phyloP scores from a whole-genome alignment of 2,888 invertebrate species.

The Candidula unifasciata region DNA sequence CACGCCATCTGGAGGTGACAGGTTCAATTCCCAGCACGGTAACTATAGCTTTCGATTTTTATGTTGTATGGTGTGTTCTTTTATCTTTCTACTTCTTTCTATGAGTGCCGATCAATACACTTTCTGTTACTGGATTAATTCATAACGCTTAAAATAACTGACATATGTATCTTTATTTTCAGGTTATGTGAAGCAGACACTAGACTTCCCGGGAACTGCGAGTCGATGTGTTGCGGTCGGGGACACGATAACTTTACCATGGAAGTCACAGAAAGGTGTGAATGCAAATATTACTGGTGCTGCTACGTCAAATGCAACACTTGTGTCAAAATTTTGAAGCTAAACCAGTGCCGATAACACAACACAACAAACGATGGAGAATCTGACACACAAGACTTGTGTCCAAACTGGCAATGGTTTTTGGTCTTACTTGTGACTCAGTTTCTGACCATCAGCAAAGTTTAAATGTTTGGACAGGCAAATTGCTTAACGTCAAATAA shows the following conservation, averaged over 20 bases:
- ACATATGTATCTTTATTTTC: conserved; percentile 43
- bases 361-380: neutral
- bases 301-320: conserved; percentile 92
- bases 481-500: too few relatives aligned
- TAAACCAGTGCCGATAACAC: conserved; percentile 83
- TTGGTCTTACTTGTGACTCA: too few relatives aligned
- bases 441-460: too few relatives aligned
- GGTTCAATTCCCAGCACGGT: too few relatives aligned
- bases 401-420: neutral
- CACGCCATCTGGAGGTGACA: too few relatives aligned
- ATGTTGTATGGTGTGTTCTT: too few relatives aligned
- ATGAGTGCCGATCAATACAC: too few relatives aligned
- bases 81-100: too few relatives aligned
- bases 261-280: conserved; percentile 85
- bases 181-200: conserved; percentile 84
- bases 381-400: neutral
- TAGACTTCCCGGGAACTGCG: conserved; percentile 86
- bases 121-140: too few relatives aligned
- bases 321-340: conserved; percentile 85
- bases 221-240: conserved; percentile 89
- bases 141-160: too few relatives aligned
- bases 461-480: too few relatives aligned
- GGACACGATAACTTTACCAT: conserved; percentile 85
- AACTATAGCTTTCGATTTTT: too few relatives aligned
- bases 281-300: conserved; percentile 91